Evolutionary conservation across 2,113 vertebrate genomes (phyloP), one percentile per base, ranked within the genome.

Genomic region (Ciconia stormi): DNA sequence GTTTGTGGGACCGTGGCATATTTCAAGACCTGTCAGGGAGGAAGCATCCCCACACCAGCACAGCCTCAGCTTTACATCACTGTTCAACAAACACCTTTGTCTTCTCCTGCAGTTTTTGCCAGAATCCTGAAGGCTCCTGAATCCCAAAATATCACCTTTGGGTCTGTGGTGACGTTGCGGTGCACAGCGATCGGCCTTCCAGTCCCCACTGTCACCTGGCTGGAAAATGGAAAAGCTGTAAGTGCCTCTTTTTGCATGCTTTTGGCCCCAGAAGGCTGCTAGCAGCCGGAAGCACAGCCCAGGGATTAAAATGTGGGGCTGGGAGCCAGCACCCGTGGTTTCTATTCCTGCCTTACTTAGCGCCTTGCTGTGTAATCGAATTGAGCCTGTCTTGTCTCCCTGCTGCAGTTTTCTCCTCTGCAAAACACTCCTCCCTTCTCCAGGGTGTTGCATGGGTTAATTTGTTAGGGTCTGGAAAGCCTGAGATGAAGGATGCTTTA

Each of bases 211-310:
- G 96, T 99, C 95, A 99, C 98, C 85, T 99, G 99, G 99, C 98
- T 99, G 97, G 99, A 99, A 98, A 99, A 99, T 22, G 99, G 99
- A 81, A 99, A 99, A 97, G 98, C 99, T 56, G 99, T 99, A 97
- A 99, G 99, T 98, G 21, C 5, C 34, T 71, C 49, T 59, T 52
- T 62, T 42, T 56, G 61, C 85, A 70, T 59, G 32, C 63, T 85
- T 85, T 85, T 61, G 56, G 15, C 36, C 23, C 65, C 2, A 3
- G 23, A 76, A 23, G 17, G 34, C 49, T 82, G 40, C 34, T 79
- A 49, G 4, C 10, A 76, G 11, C 38, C 0, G 3, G 63, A 74
- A 94, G 65, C 5, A 5, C n/a, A 49, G n/a, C 7, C 7, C 21
- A 25, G 17, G 46, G 49, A 49, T 62, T 84, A 72, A 89, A 79